Conservation (phyloP, 2,888 invertebrate species). For the Drosophila quasianomalipes region DNA sequence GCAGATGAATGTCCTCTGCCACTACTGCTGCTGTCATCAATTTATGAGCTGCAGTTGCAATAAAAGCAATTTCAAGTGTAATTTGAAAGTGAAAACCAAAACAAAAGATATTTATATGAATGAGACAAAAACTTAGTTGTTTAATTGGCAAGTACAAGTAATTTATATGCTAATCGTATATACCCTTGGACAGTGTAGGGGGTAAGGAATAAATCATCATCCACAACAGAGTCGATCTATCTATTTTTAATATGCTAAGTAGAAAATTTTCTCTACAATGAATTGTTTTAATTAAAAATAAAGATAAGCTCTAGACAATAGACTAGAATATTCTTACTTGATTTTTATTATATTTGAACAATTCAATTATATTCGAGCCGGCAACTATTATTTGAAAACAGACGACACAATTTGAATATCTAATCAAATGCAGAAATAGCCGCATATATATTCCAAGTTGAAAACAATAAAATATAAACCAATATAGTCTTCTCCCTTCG, state of each 20-base stretch:
- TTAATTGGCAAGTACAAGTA: background rate
- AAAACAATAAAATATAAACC: background rate
- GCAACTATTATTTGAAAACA: background rate
- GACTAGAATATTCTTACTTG: background rate
- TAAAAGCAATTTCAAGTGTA: conserved; percentile 7
- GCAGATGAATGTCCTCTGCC: background rate
- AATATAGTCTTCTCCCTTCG: background rate
- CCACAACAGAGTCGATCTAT: background rate
- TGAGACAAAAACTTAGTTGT: background rate
- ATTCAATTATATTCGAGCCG: background rate
- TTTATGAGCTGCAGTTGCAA: conserved; percentile 34
- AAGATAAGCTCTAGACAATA: background rate
- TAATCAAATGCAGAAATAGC: no score
- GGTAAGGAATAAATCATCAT: background rate
- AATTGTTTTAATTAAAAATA: background rate
- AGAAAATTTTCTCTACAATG: background rate
- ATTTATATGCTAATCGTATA: background rate
- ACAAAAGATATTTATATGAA: background rate
- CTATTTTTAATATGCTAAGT: background rate
- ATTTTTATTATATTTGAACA: background rate
- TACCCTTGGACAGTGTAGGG: background rate
- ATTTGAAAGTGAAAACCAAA: background rate
- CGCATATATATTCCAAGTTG: background rate
- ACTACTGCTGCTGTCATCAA: conserved; percentile 12
- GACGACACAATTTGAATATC: background rate